Percentiles rank a stretch among this genome's conserved stretches.
Evolutionary conservation across 2,113 vertebrate genomes (phyloP).

Genomic region (Jaculus jaculus): DNA sequence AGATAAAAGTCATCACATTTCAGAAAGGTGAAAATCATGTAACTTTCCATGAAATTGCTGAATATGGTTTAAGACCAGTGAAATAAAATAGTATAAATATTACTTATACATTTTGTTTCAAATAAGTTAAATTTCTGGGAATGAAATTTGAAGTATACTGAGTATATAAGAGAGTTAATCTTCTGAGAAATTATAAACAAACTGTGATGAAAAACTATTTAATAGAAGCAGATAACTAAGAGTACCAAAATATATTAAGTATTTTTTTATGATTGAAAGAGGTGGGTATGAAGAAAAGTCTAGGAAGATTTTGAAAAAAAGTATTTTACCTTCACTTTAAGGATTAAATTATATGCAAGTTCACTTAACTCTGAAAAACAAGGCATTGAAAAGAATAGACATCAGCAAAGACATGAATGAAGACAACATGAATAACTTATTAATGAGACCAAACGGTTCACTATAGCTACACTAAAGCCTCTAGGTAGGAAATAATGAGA

Average conservation of each 20-base stretch:
- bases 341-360: not conserved
- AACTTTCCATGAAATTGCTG: not conserved
- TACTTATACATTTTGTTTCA: not conserved
- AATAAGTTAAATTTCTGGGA: not conserved
- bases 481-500: not conserved
- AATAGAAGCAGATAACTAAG: not conserved
- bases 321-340: not conserved
- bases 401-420: not conserved
- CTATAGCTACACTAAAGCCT: not conserved
- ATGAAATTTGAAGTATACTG: not conserved
- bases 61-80: constrained; percentile 4
- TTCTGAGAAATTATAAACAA: constrained; percentile 18
- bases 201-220: constrained; percentile 36
- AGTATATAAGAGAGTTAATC: constrained; percentile 15
- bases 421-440: constrained; percentile 29
- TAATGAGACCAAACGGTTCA: constrained; percentile 18
- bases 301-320: not conserved
- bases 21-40: not conserved
- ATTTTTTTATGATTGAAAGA: not conserved
- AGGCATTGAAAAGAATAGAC: not conserved
- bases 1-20: not conserved
- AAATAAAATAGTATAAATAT: constrained; percentile 33
- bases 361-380: not conserved
- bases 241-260: not conserved
- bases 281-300: not conserved